Percentiles rank a stretch among this genome's conserved stretches.
Conservation (phyloP, 2,113 vertebrate species). For the Ranitomeya imitator region DNA sequence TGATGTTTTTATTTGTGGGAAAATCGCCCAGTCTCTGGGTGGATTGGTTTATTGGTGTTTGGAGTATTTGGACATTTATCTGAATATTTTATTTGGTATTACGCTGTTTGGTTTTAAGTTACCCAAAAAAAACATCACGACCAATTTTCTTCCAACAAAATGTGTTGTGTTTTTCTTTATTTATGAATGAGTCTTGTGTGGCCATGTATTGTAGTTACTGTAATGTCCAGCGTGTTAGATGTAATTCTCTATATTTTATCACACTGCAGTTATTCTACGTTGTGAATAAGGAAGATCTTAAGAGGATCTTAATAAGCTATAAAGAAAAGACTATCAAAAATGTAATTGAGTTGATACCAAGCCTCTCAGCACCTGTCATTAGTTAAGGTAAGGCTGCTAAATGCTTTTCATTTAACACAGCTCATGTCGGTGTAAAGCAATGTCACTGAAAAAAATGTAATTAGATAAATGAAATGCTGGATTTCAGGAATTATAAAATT, state of each 20-base stretch:
- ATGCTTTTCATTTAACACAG: neutral
- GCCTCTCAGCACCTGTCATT: constrained; percentile 18
- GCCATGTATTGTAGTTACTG: neutral
- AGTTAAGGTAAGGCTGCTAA: neutral
- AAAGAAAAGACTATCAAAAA: neutral
- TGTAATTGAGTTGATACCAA: neutral
- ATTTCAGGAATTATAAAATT: neutral
- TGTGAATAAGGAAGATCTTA: neutral
- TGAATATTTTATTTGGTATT: no score
- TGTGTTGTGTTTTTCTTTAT: no score
- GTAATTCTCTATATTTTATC: neutral
- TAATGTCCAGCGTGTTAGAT: neutral
- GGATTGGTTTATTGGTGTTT: no score
- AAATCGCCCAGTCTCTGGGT: no score
- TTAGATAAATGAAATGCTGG: neutral
- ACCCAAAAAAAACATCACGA: no score
- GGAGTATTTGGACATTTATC: no score
- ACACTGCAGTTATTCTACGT: neutral
- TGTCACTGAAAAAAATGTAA: neutral
- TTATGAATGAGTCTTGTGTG: no score
- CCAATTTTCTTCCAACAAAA: no score
- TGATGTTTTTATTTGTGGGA: no score
- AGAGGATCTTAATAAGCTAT: neutral
- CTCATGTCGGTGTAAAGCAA: no score
- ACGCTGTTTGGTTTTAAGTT: no score